These are phyloP conservation scores for Metridium senile DNA, from an alignment of 92 coral and sea anemone species.

Conservation along the genomic window DNA sequence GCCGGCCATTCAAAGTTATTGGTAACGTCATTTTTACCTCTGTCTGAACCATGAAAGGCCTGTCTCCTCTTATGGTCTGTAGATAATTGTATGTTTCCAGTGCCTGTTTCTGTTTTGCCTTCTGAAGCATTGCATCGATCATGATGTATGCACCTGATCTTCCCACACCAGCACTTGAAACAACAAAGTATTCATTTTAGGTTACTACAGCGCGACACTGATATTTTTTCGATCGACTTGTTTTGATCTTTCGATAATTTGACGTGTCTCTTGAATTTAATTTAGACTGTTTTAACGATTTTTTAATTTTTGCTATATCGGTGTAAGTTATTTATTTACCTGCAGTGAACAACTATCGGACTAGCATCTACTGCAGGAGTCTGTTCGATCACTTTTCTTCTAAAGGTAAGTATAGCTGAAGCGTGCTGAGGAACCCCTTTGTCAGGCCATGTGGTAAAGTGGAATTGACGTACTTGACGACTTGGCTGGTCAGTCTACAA, in stretches of 20 bases:
- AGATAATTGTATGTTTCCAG: constrained; percentile 47
- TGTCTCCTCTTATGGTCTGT: constrained; percentile 44
- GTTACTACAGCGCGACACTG: no score
- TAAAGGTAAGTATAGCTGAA: constrained; percentile 42
- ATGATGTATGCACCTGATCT: constrained; percentile 55
- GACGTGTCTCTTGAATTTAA: no score
- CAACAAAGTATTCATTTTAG: not conserved
- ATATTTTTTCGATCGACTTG: no score
- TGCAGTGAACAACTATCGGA: constrained; percentile 51
- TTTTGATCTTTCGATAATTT: no score
- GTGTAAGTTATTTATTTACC: constrained; percentile 26
- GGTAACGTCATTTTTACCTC: constrained; percentile 31
- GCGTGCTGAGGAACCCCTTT: constrained; percentile 60
- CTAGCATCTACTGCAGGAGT: constrained; percentile 21
- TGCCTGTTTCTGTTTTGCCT: constrained; percentile 21
- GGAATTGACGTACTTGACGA: constrained; percentile 49
- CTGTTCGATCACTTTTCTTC: constrained; percentile 29
- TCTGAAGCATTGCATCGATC: constrained; percentile 62
- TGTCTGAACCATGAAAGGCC: constrained; percentile 56
- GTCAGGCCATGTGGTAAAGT: constrained; percentile 68
- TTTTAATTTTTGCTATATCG: no score
- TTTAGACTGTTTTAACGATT: no score
- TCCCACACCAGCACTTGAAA: constrained; percentile 27
- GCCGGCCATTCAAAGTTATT: no score
- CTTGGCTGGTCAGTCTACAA: constrained; percentile 20